A percentile compares a stretch with the other conserved stretches of the same genome.
Conservation (phyloP, 2,888 invertebrate species). For the Pollenia griseotomentosa region DNA sequence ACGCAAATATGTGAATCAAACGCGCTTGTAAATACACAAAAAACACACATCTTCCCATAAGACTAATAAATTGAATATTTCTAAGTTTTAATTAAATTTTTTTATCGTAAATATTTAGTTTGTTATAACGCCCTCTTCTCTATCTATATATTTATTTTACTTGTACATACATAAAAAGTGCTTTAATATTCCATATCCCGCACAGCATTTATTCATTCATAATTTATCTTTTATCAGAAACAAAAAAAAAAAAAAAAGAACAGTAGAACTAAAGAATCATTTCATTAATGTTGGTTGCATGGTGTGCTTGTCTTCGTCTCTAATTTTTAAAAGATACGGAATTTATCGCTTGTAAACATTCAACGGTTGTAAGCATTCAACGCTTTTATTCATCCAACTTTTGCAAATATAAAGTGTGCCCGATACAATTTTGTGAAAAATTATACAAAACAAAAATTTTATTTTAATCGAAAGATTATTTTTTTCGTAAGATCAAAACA, state of each 20-base stretch:
- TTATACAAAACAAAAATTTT: no score
- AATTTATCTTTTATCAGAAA: not conserved
- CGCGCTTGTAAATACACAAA: slow-evolving; percentile 64
- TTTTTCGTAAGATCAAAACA: no score
- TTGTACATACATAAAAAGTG: slow-evolving; percentile 5
- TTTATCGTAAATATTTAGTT: not conserved
- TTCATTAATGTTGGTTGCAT: not conserved
- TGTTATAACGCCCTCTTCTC: not conserved
- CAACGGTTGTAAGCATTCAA: no score
- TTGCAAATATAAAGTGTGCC: no score
- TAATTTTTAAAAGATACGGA: slow-evolving; percentile 1
- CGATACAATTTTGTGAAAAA: no score
- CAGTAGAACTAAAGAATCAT: not conserved
- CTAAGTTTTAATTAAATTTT: slow-evolving; percentile 19
- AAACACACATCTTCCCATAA: not conserved
- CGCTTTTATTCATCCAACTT: no score
- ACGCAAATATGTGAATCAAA: slow-evolving; percentile 66
- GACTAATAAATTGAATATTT: slow-evolving; percentile 21
- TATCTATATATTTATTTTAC: not conserved
- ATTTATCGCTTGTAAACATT: no score
- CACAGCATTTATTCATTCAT: slow-evolving; percentile 3
- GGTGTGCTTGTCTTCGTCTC: not conserved
- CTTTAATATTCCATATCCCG: not conserved
- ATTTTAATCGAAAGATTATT: no score
- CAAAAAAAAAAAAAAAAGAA: not conserved